Evolutionary conservation across 2,797 vertebrate genomes (phyloP), one percentile per base, ranked within the genome.

Genomic region (Ispidina lecontei): DNA sequence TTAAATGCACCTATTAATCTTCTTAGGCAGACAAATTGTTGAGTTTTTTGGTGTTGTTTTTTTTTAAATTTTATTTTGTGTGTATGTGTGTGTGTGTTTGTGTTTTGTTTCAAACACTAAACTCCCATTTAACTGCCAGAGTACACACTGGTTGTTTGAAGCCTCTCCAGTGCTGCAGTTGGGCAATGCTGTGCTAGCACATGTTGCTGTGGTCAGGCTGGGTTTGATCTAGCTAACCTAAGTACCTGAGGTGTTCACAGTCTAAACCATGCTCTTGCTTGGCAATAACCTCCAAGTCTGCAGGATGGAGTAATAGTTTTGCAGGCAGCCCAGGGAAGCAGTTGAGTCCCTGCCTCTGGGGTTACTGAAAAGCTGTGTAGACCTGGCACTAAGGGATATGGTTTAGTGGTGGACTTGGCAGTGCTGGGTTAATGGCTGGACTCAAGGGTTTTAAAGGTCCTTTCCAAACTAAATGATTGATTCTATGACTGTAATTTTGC

Each of bases 1-100:
- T 95, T 94, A 91, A 94, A 94, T 71, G 84, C 92, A 93, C 95
- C 89, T 93, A 89, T 94, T 94, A 91, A 95, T 96, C 93, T 93
- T 94, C 95, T 95, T 80, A 90, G 84, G 89, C 93, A 93, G 84
- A 85, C 64, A 93, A 94, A 91, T 70, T 90, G 63, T 90, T 87
- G 77, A 6, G 1, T 29, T 59, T 78, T 41, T 65, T 26, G 23
- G 23, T 23, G 47, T 4, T 51, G n/a, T 37, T 33, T 5, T 2
- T 14, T 39, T 44, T 15, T 62, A 6, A 14, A 9, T 9, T 9
- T 26, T 14, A 26, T 26, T 49, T 25, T 46, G 44, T 21, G 44
- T 12, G 10, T 46, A 11, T 46, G 20, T 46, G 6, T 1, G 31
- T 59, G 75, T 37, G 22, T 47, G 23, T 62, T 33, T 14, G 16